These are phyloP conservation scores for Teleogryllus occipitalis DNA, from an alignment of 1,140 invertebrate genomes.

Conservation along the genomic window DNA sequence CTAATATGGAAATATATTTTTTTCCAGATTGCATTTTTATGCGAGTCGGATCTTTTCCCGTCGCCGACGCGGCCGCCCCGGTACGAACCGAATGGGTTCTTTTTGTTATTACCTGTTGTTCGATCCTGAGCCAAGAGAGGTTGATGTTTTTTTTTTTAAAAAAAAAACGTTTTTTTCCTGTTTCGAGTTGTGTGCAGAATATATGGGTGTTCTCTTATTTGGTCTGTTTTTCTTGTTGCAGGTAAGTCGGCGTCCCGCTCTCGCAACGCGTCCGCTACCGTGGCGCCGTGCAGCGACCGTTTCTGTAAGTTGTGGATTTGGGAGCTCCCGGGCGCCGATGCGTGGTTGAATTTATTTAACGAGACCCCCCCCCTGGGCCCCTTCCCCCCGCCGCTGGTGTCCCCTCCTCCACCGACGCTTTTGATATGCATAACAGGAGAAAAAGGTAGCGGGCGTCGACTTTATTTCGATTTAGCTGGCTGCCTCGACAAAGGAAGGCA, in stretches of 20 bases:
- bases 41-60: background rate
- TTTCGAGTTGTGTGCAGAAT: background rate
- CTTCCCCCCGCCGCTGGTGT: no score
- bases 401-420: no score
- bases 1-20: background rate
- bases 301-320: no score
- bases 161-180: background rate
- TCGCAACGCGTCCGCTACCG: background rate
- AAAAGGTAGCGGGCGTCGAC: no score
- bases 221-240: background rate
- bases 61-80: no score
- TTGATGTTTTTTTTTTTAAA: background rate
- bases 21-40: background rate
- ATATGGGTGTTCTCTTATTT: background rate
- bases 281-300: no score
- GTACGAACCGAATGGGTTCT: background rate
- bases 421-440: no score
- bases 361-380: no score
- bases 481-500: no score
- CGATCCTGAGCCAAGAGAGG: background rate
- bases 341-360: no score
- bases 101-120: background rate
- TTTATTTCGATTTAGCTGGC: no score
- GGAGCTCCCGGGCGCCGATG: no score
- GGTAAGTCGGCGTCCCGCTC: background rate